Base-by-base conservation (phyloP, 1,140 invertebrate genomes). In the Cotesia typhae region DNA sequence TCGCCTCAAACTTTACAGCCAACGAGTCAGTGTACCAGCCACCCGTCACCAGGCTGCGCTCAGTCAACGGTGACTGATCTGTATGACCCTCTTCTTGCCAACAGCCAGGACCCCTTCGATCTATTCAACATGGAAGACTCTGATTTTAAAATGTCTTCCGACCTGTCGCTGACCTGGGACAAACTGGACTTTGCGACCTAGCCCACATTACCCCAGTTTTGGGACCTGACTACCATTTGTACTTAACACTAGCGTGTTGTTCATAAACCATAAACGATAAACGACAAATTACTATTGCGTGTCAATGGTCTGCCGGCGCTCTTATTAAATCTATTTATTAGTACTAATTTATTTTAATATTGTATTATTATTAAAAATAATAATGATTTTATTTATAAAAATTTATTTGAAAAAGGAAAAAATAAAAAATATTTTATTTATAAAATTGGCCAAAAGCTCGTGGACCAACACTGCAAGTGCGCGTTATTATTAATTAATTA, bases 121-220 rank as follows among this genome's bases (percentile, higher is more conserved):
- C 86, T 93, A 17, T 93, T 93, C 82, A 91, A 89, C 76, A 90
- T 92, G 79, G 92, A 92, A 64, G 92, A 93, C 67, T 82, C 87
- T 0, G 91, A 92, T 60, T 92, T 92, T 75, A 90, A 90, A 75
- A 88, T 88, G 78, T 85, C 90, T 3, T 85, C 88, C 35, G 91
- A 91, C 73, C 74, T 90, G 5, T 82, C 86, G 4, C 71, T 84
- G 17, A 83, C 84, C 2, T 91, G 90, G 90, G 91, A 91, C 77
- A 90, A 90, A 78, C 85, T 90, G 52, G 90, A 92, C 77, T 92
- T 90, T 77, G 89, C 90, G 41, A 89, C 90, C 77, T 91, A 90
- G 87, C 84, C 79, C 67, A 73, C 76, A 74, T 70, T 74, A 4
- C 7, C 69, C 35, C 51, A 37, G 28, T 28, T 28, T 63, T 67